Evolutionary conservation across 2,888 invertebrate species (phyloP), one percentile per base, ranked within the genome.

Genomic region (Hipparchia sbordonii): DNA sequence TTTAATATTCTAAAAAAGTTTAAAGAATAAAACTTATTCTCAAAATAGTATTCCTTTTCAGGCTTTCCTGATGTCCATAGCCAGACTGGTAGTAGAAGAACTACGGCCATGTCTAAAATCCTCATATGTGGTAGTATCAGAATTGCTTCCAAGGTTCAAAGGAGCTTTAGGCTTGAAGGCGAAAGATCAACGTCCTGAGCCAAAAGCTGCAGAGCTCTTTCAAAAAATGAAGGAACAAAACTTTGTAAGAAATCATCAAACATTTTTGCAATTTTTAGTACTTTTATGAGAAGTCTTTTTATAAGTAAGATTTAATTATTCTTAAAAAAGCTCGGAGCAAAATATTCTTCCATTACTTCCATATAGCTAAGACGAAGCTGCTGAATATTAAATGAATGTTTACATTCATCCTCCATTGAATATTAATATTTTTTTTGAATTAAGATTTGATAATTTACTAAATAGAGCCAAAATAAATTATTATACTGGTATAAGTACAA

Each of bases 91-190:
- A 3, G 89, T 96, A 9, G 94, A 95, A 61, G 95, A 95, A 74
- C 82, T 97, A 48, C 95, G 95, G 0, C 93, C 94, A 4, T 86
- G 95, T 2, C 86, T 97, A 52, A 94, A 95, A 0, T 90, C 95
- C 60, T 94, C 96, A 0, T 97, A 97, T 82, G 94, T 97, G 13
- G 95, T 96, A 39, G 96, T 97, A 70, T 94, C 95, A 9, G 95
- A 96, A 75, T 90, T 97, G 71, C 89, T 97, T 57, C 95, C 95
- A 0, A 80, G 90, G 84, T 93, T 87, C 70, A 95, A 91, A 2
- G 88, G 85, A 0, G 78, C 82, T 0, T 75, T 93, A 0, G 92
- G 93, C 0, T 69, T 92, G 73, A 86, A 81, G 74, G 79, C 79
- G 2, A 85, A 86, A 57, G 84, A 83, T 23, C 52, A 84, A 3